These are phyloP conservation scores for Noturus placidus DNA, from an alignment of 2,113 vertebrate genomes.

Conservation along the genomic window DNA sequence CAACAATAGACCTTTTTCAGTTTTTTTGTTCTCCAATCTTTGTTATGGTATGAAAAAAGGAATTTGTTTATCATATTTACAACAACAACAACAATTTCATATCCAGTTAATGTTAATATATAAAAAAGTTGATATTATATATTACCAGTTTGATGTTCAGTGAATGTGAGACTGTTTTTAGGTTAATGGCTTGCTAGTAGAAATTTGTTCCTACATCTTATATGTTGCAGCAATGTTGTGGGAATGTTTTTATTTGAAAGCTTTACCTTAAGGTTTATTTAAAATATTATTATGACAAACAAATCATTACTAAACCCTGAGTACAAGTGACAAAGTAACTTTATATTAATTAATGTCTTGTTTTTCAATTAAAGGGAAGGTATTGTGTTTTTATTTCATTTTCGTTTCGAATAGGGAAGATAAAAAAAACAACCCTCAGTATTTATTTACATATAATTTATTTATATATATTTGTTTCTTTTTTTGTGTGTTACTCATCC, in stretches of 20 bases:
- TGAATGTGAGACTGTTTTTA: background rate
- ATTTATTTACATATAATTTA: no score
- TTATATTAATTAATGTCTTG: no score
- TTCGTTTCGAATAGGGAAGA: no score
- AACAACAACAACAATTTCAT: background rate
- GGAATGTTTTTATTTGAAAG: background rate
- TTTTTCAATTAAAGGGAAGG: no score
- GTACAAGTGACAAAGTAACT: no score
- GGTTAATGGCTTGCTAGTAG: background rate
- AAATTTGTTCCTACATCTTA: background rate
- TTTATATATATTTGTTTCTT: no score
- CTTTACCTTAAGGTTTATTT: background rate
- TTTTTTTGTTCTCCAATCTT: background rate
- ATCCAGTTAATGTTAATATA: no score
- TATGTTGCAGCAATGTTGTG: background rate
- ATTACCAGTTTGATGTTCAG: no score
- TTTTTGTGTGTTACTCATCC: no score
- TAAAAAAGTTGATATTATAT: no score
- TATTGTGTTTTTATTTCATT: no score
- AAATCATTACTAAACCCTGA: background rate
- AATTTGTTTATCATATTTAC: background rate
- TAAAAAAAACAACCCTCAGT: no score
- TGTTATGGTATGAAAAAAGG: background rate
- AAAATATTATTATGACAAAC: background rate
- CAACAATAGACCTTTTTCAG: background rate